Percentiles rank a stretch among this genome's conserved stretches.
Conservation (phyloP, 2,113 vertebrate species). For the Notarius quadriscutis region DNA sequence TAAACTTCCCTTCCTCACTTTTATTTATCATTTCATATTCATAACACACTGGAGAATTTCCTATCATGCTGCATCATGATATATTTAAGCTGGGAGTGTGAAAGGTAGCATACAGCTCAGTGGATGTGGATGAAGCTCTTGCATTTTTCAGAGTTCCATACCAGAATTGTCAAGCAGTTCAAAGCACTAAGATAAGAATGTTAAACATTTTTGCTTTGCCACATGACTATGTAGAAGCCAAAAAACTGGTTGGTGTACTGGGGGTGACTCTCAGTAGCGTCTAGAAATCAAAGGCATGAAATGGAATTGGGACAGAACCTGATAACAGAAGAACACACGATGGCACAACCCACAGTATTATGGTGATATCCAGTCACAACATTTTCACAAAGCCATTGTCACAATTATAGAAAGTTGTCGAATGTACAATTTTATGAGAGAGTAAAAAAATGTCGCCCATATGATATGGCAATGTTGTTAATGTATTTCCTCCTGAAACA, state of each 20-base stretch:
- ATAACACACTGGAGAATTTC: not conserved
- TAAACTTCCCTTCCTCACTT: not conserved
- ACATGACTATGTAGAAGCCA: not conserved
- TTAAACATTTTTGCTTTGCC: not conserved
- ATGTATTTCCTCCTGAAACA: conserved; percentile 2
- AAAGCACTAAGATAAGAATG: not conserved
- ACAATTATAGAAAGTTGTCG: not conserved
- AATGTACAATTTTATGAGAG: not conserved
- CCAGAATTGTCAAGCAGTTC: not conserved
- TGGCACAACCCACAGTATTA: not conserved
- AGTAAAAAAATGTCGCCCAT: not conserved
- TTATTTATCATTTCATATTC: not conserved
- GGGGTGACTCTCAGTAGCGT: not conserved
- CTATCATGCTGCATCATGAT: not conserved
- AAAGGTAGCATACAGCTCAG: not conserved
- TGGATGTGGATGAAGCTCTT: not conserved
- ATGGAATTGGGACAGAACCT: not conserved
- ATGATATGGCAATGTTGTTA: not conserved
- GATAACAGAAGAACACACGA: not conserved
- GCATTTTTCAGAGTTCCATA: not conserved
- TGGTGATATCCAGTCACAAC: not conserved
- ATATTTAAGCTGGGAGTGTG: not conserved
- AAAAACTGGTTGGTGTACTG: not conserved
- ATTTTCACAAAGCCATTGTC: not conserved
- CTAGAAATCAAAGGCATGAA: not conserved